Conservation (phyloP, 2,797 vertebrate genomes). For the Streptopelia turtur region DNA sequence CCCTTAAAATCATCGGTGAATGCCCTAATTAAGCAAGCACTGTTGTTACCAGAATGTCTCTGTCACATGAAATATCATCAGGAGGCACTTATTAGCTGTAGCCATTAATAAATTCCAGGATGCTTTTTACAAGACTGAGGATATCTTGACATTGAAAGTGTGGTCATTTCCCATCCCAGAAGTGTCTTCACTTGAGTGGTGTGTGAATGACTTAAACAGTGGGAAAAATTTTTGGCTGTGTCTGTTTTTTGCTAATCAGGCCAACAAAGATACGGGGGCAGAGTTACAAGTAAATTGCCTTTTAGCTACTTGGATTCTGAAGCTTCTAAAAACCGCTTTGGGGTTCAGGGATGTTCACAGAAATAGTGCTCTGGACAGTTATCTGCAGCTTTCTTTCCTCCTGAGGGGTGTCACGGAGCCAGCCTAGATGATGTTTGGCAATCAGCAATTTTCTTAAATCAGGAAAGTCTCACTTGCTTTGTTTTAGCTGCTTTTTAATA, state of each 20-base stretch:
- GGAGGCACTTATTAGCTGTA: background rate
- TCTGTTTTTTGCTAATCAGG: background rate
- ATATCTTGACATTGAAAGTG: background rate
- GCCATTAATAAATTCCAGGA: background rate
- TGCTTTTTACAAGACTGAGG: background rate
- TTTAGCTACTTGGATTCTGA: background rate
- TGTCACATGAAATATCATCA: background rate
- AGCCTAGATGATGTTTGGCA: background rate
- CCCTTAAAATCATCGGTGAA: background rate
- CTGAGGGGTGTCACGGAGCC: background rate
- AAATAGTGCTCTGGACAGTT: background rate
- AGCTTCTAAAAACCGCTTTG: background rate
- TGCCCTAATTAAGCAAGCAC: background rate
- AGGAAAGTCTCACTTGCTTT: background rate
- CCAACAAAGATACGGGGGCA: background rate
- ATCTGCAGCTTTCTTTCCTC: background rate
- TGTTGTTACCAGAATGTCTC: background rate
- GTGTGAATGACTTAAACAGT: background rate
- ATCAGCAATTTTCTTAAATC: background rate
- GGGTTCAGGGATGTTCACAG: background rate
- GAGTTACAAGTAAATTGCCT: background rate
- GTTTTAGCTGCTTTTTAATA: background rate
- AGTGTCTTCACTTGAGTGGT: background rate
- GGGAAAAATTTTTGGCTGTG: background rate
- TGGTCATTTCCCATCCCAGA: background rate